Conservation (phyloP, 2,797 vertebrate species). For the Sylvia borin region DNA sequence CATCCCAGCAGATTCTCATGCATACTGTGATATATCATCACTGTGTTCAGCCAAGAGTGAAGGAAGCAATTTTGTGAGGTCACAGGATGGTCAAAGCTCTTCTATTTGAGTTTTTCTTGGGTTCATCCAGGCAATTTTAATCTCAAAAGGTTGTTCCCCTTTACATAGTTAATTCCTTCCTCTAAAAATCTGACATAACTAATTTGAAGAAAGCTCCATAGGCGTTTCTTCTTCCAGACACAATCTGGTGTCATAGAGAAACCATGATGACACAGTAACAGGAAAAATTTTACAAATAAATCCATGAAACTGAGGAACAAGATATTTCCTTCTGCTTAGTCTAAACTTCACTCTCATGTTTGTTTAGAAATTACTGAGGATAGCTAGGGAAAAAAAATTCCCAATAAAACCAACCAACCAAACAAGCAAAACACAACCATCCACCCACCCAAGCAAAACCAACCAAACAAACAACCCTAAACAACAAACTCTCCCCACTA, state of each 20-base stretch:
- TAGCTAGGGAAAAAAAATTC: background rate
- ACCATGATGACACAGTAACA: background rate
- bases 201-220: constrained; percentile 8
- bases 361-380: background rate
- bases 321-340: background rate
- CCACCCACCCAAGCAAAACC: background rate
- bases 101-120: constrained; percentile 46
- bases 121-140: constrained; percentile 55
- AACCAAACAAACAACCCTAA: background rate
- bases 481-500: fast-evolving
- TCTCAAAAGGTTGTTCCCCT: constrained; percentile 51
- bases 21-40: constrained; percentile 38
- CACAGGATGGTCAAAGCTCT: constrained; percentile 45
- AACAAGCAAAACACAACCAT: background rate
- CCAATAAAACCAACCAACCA: background rate
- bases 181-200: constrained; percentile 50
- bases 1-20: background rate
- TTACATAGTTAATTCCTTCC: constrained; percentile 55
- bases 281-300: background rate
- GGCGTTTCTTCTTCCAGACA: background rate
- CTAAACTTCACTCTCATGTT: background rate
- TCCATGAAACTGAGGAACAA: background rate
- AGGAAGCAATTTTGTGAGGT: constrained; percentile 66
- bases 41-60: constrained; percentile 57
- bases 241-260: background rate